These are phyloP conservation scores for Polypedilum vanderplanki DNA, from an alignment of 1,140 invertebrate species.

Conservation along the genomic window DNA sequence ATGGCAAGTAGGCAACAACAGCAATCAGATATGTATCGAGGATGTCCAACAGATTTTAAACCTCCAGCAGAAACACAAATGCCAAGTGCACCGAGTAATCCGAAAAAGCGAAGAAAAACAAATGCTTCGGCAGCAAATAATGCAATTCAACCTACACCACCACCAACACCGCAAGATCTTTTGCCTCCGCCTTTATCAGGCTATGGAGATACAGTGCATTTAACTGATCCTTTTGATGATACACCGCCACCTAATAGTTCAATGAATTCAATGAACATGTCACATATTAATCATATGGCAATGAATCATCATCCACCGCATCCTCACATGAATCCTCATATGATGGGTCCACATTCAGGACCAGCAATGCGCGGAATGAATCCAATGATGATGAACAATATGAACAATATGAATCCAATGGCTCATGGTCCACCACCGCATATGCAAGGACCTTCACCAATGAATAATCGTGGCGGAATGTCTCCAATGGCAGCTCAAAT, in stretches of 20 bases:
- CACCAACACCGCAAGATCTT: constrained; percentile 64
- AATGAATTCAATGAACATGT: neutral
- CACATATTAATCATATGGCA: constrained; percentile 48
- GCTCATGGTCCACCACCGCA: constrained; percentile 45
- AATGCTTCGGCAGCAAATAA: constrained; percentile 43
- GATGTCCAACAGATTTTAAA: constrained; percentile 55
- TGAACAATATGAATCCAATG: constrained; percentile 46
- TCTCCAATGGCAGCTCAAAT: constrained; percentile 58
- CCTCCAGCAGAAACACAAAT: constrained; percentile 51
- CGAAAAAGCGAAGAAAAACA: constrained; percentile 62
- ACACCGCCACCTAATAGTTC: constrained; percentile 55
- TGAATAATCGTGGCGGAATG: constrained; percentile 44
- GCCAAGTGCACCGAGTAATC: constrained; percentile 54
- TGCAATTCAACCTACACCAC: constrained; percentile 53
- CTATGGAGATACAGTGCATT: constrained; percentile 88
- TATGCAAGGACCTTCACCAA: constrained; percentile 43
- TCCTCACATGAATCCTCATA: constrained; percentile 47
- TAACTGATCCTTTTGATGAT: constrained; percentile 93
- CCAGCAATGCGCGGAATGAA: constrained; percentile 64
- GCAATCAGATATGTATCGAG: constrained; percentile 49
- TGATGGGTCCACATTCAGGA: constrained; percentile 54
- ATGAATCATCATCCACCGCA: constrained; percentile 46
- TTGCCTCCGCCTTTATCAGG: constrained; percentile 74
- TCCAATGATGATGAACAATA: constrained; percentile 51
- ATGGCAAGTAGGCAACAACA: constrained; percentile 44